These are phyloP conservation scores for Macropis europaea DNA, from an alignment of 2,888 invertebrate genomes.

Conservation along the genomic window DNA sequence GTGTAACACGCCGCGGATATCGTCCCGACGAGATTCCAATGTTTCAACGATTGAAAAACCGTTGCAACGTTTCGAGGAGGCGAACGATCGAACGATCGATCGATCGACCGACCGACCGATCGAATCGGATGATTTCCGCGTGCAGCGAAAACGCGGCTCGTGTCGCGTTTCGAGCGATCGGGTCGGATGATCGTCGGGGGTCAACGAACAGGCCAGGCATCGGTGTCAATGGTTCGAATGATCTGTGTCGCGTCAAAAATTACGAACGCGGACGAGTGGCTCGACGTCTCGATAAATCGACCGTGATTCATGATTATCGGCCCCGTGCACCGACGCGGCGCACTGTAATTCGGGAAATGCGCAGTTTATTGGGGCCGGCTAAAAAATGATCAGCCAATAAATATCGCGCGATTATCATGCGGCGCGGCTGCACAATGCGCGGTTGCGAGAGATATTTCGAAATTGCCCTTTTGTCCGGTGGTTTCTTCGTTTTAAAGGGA, in stretches of 20 bases:
- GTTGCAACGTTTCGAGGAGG: not conserved
- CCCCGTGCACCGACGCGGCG: not conserved
- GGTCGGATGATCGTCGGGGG: slow-evolving; percentile 27
- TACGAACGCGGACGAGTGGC: slow-evolving; percentile 15
- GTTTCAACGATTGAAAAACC: slow-evolving; percentile 12
- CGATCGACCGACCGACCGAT: slow-evolving; percentile 1
- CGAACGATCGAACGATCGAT: not conserved
- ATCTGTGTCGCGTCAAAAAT: slow-evolving; percentile 49
- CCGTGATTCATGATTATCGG: slow-evolving; percentile 39
- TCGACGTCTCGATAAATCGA: slow-evolving; percentile 26
- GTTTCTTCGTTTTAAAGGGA: too few relatives aligned
- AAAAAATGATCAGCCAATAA: slow-evolving; percentile 28
- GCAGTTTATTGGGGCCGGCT: slow-evolving; percentile 4
- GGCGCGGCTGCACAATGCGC: not conserved
- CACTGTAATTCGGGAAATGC: slow-evolving; percentile 21
- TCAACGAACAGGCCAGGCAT: slow-evolving; percentile 30
- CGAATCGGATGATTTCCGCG: slow-evolving; percentile 15
- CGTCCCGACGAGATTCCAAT: not conserved
- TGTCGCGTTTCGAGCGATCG: not conserved
- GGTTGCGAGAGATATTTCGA: slow-evolving; percentile 5
- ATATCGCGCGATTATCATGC: slow-evolving; percentile 22
- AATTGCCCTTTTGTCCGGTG: too few relatives aligned
- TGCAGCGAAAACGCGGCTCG: not conserved
- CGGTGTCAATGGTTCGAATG: slow-evolving; percentile 50
- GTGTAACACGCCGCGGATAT: not conserved